phyloP scores from a whole-genome alignment of 2,113 vertebrate genomes.

The Bolborhynchus lineola region DNA sequence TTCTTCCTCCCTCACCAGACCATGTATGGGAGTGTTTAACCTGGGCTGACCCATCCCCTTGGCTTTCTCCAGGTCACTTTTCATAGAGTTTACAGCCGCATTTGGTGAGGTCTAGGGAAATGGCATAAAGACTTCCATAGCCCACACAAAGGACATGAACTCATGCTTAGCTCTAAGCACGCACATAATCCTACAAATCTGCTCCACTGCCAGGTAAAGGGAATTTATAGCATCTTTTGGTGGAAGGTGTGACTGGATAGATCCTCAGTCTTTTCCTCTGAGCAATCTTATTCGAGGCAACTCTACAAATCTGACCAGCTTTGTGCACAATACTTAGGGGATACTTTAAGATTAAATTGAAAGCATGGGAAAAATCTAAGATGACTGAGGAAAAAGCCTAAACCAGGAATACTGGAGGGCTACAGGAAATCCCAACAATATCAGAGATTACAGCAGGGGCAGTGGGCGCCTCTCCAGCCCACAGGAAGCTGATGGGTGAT shows the following conservation, averaged over 20 bases:
- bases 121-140: neutral
- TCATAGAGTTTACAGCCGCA: neutral
- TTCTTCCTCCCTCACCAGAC: neutral
- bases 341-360: neutral
- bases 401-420: neutral
- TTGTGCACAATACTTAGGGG: neutral
- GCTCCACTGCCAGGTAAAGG: neutral
- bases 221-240: neutral
- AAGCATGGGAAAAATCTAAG: conserved; percentile 14
- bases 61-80: neutral
- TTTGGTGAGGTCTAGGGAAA: neutral
- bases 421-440: conserved; percentile 53
- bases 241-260: neutral
- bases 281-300: neutral
- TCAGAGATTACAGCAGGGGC: conserved; percentile 31
- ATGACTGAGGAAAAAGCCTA: neutral
- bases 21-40: neutral
- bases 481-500: conserved; percentile 26
- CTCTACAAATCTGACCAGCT: neutral
- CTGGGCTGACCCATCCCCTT: neutral
- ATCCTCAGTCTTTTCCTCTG: neutral
- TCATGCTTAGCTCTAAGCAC: neutral
- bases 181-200: neutral
- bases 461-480: conserved; percentile 27
- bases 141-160: neutral